Evolutionary conservation across 2,113 vertebrate species (phyloP).

Genomic region (Rhombomys opimus): DNA sequence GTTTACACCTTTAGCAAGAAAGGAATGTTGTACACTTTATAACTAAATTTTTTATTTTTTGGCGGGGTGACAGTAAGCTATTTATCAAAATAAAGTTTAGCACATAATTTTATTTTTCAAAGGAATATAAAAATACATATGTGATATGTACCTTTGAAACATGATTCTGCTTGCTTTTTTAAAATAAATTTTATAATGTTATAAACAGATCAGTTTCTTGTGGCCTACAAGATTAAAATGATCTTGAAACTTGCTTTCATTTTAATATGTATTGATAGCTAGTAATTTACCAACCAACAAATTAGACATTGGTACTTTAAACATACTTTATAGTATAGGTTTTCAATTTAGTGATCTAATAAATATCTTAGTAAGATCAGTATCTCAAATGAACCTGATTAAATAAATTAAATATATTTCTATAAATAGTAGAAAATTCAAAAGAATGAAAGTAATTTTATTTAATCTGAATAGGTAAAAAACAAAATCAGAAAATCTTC

Average conservation of each 20-base stretch:
- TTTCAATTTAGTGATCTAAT: conserved; percentile 37
- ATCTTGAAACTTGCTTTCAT: conserved; percentile 34
- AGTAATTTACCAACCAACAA: neutral
- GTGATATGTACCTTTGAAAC: neutral
- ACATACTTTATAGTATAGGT: neutral
- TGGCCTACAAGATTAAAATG: neutral
- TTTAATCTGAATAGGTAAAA: neutral
- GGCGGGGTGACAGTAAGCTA: neutral
- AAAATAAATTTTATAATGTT: conserved; percentile 19
- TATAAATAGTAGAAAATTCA: neutral
- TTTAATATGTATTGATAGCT: neutral
- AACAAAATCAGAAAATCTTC: neutral
- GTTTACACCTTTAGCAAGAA: conserved; percentile 27
- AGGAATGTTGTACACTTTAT: conserved; percentile 42
- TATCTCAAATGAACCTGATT: conserved; percentile 22
- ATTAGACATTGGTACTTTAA: neutral
- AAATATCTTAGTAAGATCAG: neutral
- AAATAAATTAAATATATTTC: conserved; percentile 3
- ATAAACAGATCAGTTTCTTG: conserved; percentile 38
- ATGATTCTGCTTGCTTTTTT: neutral
- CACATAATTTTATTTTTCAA: neutral
- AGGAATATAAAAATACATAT: neutral
- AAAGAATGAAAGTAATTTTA: neutral
- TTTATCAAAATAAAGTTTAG: neutral
- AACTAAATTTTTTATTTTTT: conserved; percentile 2